Evolutionary conservation across 2,888 invertebrate species (phyloP).

Genomic region (Notocelia uddmanniana): DNA sequence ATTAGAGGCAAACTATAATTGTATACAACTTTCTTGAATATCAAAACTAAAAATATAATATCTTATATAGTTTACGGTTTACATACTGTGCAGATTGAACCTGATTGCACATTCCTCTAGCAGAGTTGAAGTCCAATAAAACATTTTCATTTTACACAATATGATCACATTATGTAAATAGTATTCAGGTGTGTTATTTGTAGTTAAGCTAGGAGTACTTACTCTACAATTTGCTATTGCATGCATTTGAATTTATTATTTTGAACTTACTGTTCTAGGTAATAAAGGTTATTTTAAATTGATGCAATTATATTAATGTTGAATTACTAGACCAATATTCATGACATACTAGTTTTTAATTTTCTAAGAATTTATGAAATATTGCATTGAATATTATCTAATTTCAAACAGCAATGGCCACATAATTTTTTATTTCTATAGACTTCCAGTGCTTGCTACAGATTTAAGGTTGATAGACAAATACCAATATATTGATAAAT

Average conservation of each 20-base stretch:
- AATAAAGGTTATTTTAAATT: background rate
- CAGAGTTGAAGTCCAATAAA: background rate
- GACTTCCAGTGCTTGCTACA: no score
- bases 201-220: background rate
- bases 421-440: no score
- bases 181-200: background rate
- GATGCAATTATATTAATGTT: background rate
- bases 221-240: no score
- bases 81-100: background rate
- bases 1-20: no score
- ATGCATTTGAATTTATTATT: background rate
- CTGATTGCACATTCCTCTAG: background rate
- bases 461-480: no score
- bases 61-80: background rate
- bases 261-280: background rate
- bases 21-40: no score
- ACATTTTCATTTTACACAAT: background rate
- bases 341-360: slow-evolving; percentile 12
- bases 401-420: no score
- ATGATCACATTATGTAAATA: background rate
- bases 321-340: background rate
- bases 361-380: no score
- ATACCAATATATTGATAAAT: no score
- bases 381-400: no score
- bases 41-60: no score